Conservation (phyloP, 1,140 invertebrate species). For the Laupala kohalensis region DNA sequence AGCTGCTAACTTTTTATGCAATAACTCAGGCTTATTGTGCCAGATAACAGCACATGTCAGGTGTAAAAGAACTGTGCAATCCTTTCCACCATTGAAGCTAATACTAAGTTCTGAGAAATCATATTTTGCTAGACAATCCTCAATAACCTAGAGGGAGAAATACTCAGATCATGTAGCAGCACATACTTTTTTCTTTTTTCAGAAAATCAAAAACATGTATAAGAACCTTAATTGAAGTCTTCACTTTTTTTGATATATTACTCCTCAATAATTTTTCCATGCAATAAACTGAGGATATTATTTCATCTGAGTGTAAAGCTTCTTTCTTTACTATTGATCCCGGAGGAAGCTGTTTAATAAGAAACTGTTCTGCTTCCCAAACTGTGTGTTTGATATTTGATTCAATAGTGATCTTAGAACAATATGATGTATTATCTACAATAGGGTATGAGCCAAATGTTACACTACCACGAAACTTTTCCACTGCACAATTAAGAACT, state of each 20-base stretch:
- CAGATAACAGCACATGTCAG: slow-evolving; percentile 49
- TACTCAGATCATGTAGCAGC: too few relatives aligned
- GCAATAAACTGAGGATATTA: not conserved
- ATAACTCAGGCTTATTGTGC: slow-evolving; percentile 32
- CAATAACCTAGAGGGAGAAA: slow-evolving; percentile 23
- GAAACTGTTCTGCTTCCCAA: slow-evolving; percentile 2
- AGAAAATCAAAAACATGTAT: too few relatives aligned
- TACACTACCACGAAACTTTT: slow-evolving; percentile 36
- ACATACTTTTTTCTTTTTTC: too few relatives aligned
- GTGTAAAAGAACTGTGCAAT: slow-evolving; percentile 84
- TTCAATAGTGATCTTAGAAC: slow-evolving; percentile 35
- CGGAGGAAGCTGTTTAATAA: not conserved
- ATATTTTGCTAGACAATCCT: slow-evolving; percentile 35
- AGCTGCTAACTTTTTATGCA: slow-evolving; percentile 37
- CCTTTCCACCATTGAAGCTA: slow-evolving; percentile 95
- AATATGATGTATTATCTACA: slow-evolving; percentile 28
- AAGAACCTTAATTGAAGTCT: not conserved
- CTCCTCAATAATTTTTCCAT: not conserved
- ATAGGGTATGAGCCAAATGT: slow-evolving; percentile 57
- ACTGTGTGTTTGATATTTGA: slow-evolving; percentile 17
- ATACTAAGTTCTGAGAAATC: slow-evolving; percentile 61
- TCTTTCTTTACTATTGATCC: not conserved
- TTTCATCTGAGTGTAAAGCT: not conserved
- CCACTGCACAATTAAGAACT: slow-evolving; percentile 36
- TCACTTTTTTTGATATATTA: not conserved